Conservation (phyloP, 2,888 invertebrate species). For the Drosophila nr. perissopoda region DNA sequence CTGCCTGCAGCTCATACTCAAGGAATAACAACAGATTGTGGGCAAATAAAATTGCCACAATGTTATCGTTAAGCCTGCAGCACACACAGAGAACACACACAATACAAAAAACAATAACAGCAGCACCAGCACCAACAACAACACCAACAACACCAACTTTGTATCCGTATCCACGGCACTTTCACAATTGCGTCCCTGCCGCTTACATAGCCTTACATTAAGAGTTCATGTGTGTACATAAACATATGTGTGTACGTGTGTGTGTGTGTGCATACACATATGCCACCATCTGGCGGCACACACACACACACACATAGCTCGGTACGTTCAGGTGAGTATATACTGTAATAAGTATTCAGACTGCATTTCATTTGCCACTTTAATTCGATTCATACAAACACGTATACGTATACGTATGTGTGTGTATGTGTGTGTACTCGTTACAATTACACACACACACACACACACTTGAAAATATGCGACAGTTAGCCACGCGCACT, state of each 20-base stretch:
- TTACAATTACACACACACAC: constrained; percentile 5
- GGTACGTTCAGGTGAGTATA: constrained; percentile 22
- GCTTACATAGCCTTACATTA: constrained; percentile 46
- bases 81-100: constrained; percentile 57
- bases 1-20: constrained; percentile 28
- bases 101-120: constrained; percentile 1
- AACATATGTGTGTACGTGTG: not conserved
- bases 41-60: constrained; percentile 77
- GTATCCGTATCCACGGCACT: constrained; percentile 49
- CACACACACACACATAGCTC: constrained; percentile 4
- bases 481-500: constrained; percentile 8
- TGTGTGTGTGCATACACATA: constrained; percentile 6
- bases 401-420: not conserved
- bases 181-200: constrained; percentile 25
- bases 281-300: constrained; percentile 27
- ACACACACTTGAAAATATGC: constrained; percentile 3
- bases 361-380: constrained; percentile 55
- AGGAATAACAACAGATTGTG: constrained; percentile 71
- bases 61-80: constrained; percentile 73
- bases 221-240: constrained; percentile 36
- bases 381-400: constrained; percentile 25
- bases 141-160: constrained; percentile 36
- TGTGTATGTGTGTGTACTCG: constrained; percentile 1
- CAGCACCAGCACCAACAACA: constrained; percentile 23
- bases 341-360: constrained; percentile 30